These are phyloP conservation scores for Aporophyla lueneburgensis DNA, from an alignment of 2,888 invertebrate species.

Conservation along the genomic window DNA sequence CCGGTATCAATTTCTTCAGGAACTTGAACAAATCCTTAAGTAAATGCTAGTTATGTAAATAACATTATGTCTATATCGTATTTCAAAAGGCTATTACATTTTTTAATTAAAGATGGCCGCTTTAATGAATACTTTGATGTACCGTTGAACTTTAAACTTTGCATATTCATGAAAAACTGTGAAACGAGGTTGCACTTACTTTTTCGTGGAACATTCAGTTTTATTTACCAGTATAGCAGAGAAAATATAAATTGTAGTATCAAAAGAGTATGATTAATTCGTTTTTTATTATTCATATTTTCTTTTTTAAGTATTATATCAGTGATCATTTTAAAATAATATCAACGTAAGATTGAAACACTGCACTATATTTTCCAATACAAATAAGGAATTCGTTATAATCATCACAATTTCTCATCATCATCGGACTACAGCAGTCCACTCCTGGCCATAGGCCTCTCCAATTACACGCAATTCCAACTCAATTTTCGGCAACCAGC, in stretches of 20 bases:
- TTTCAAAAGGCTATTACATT: slow-evolving; percentile 15
- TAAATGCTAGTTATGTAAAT: slow-evolving; percentile 21
- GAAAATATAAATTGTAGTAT: slow-evolving; percentile 12
- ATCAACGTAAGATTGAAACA: neutral
- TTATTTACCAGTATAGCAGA: neutral
- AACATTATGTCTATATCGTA: slow-evolving; percentile 2
- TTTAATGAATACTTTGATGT: slow-evolving; percentile 39
- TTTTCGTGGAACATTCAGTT: slow-evolving; percentile 23
- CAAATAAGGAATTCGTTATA: neutral
- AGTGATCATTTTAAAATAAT: neutral
- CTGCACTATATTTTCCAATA: neutral
- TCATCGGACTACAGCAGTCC: too few relatives aligned
- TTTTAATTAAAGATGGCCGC: slow-evolving; percentile 43
- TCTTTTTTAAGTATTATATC: neutral
- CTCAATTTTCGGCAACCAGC: too few relatives aligned
- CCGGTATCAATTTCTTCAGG: slow-evolving; percentile 26
- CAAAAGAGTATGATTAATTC: neutral
- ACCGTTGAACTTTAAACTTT: slow-evolving; percentile 37
- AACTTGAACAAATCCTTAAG: slow-evolving; percentile 21
- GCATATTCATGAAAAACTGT: slow-evolving; percentile 39
- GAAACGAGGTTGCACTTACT: slow-evolving; percentile 15
- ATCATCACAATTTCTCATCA: neutral
- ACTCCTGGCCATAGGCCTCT: too few relatives aligned
- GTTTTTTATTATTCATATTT: neutral
- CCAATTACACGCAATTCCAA: too few relatives aligned